Base-by-base conservation (phyloP, 2,113 vertebrate genomes). In the Hucho hucho region DNA sequence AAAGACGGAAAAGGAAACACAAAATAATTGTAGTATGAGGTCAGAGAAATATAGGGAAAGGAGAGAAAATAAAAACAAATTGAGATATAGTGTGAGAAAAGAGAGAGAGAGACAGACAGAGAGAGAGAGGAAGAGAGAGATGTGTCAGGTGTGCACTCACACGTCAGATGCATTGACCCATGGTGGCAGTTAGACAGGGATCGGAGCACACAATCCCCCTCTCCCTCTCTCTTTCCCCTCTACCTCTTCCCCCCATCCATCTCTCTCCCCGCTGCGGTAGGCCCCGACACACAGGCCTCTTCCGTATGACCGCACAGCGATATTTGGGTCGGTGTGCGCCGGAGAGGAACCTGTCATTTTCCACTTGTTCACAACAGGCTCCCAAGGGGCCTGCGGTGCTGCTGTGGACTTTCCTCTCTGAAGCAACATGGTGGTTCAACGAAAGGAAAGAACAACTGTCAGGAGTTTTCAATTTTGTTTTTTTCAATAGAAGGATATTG, bases 281-380 rank as follows among this genome's bases (percentile, higher is more conserved):
- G 46, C 79, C 43, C 24, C n/a, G 70, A 75, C 78, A 46, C 70
- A 65, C 75, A 79, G 63, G 72, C 83, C 76, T 81, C 81, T 87
- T 90, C 72, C 73, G 77, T 81, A 77, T 89, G 89, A 89, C 80
- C 63, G 58, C 70, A 77, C 85, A 83, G 75, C 72, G 72, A 83
- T 80, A 75, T 85, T 77, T 66, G 68, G 75, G 74, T 81, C 78
- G 81, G 75, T 26, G 22, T 81, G 69, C 79, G 75, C 69, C 78
- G 74, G 68, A 87, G 73, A 83, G 75, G 74, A 87, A 78, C 80
- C 80, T 85, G 85, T 85, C 84, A 90, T 88, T 90, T 87, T 81
- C 77, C 82, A 87, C 83, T 87, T 81, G 75, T 78, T 86, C 75
- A 82, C 78, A 76, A 74, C 58, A 61, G 67, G 22, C 66, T 83